These are phyloP conservation scores for Pseudobourletiella spinata DNA, from an alignment of 1,140 invertebrate genomes.

Conservation along the genomic window DNA sequence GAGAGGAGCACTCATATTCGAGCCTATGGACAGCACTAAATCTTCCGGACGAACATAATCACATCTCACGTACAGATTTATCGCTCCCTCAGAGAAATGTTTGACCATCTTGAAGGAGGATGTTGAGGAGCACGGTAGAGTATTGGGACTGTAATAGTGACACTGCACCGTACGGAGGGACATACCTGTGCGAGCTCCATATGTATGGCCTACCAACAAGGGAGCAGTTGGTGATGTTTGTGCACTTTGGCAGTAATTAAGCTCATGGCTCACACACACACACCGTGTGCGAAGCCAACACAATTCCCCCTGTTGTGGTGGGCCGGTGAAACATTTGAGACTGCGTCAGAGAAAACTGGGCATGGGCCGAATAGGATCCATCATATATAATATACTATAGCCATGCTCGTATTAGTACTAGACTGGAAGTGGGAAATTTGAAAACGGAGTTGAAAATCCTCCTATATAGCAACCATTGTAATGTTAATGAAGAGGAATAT, in stretches of 20 bases:
- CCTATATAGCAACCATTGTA: too few relatives aligned
- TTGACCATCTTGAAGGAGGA: too few relatives aligned
- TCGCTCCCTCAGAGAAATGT: neutral
- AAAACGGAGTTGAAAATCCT: too few relatives aligned
- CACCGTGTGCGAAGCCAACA: too few relatives aligned
- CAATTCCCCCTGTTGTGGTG: too few relatives aligned
- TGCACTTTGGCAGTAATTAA: neutral
- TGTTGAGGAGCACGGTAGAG: too few relatives aligned
- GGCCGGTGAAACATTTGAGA: too few relatives aligned
- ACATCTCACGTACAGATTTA: conserved; percentile 3
- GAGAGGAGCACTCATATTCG: neutral
- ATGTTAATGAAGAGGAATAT: conserved; percentile 1
- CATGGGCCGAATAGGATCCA: neutral
- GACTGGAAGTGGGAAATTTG: neutral
- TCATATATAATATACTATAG: too few relatives aligned
- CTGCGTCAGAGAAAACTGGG: too few relatives aligned
- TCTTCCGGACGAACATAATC: neutral
- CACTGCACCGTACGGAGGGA: neutral
- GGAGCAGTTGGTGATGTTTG: neutral
- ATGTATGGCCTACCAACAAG: neutral
- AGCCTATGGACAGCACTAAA: neutral
- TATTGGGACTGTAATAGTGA: neutral
- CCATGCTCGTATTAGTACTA: too few relatives aligned
- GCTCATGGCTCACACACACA: too few relatives aligned
- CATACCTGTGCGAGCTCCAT: too few relatives aligned